A percentile compares a stretch with the other conserved stretches of the same genome.
phyloP scores from a whole-genome alignment of 92 coral and sea anemone genomes.

The Hydrozoanthus gracilis region DNA sequence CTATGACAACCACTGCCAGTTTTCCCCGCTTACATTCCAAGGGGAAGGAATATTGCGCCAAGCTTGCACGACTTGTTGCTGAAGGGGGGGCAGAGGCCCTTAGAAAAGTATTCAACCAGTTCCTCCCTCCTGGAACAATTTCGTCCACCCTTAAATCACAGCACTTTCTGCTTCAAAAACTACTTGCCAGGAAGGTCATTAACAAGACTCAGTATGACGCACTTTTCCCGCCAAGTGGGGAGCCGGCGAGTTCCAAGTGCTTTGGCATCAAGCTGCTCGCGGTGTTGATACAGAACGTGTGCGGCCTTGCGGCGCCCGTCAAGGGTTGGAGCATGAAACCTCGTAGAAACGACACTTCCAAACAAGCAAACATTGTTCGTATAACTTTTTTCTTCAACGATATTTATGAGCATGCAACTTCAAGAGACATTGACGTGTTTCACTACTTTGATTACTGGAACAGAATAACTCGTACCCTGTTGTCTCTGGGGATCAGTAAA shows the following conservation, averaged over 20 bases:
- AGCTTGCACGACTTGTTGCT: constrained; percentile 38
- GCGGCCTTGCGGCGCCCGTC: constrained; percentile 28
- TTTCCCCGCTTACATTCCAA: constrained; percentile 44
- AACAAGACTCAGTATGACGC: constrained; percentile 43
- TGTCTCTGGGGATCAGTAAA: constrained; percentile 22
- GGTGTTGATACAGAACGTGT: constrained; percentile 48
- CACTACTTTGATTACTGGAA: constrained; percentile 45
- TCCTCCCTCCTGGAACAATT: constrained; percentile 35
- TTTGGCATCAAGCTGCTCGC: constrained; percentile 49
- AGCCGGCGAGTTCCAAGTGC: constrained; percentile 40
- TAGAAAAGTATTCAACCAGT: constrained; percentile 27
- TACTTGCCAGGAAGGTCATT: constrained; percentile 26
- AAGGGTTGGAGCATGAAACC: constrained; percentile 48
- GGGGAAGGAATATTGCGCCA: constrained; percentile 51
- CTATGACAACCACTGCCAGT: constrained; percentile 30
- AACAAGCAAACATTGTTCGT: constrained; percentile 46
- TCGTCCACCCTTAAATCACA: constrained; percentile 20
- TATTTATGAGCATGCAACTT: constrained; percentile 43
- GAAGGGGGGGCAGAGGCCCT: constrained; percentile 51
- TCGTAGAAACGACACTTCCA: constrained; percentile 31
- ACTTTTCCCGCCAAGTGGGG: constrained; percentile 48
- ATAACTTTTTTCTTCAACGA: constrained; percentile 24
- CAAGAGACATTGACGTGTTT: constrained; percentile 45
- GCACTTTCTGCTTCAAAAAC: constrained; percentile 25
- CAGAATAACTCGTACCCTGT: constrained; percentile 31